Evolutionary conservation across 2,797 vertebrate species (phyloP), one percentile per base, ranked within the genome.

Genomic region (Luscinia luscinia): DNA sequence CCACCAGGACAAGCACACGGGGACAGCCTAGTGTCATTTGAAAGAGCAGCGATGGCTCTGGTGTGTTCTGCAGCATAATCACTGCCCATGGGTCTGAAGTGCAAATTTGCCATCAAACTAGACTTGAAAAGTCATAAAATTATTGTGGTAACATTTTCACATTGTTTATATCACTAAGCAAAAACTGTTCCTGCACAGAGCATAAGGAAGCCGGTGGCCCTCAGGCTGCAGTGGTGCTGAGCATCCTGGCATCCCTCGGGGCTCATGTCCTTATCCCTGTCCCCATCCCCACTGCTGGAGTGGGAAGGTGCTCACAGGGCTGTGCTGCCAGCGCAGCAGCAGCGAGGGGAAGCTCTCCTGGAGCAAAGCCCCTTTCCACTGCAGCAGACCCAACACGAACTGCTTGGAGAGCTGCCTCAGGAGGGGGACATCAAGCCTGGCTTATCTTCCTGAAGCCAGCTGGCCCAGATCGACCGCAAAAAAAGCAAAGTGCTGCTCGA

Each of bases 151-250:
- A 63, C 45, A 12, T 32, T 68, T 54, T 80, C 45, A 28, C 5
- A 0, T 10, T 8, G 21, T 34, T 73, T 32, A 20, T 23, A n/a
- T 22, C 36, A 2, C 22, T 5, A 7, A 48, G 66, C 17, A 46
- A 28, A 55, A 36, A 9, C 27, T 1, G 7, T 8, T 61, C 3
- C 2, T 0, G 0, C 32, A 3, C 12, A 26, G n/a, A 57, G 21
- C 76, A 9, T 0, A 1, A 32, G 14, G 46, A 32, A 48, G 43
- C 40, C 3, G 79, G 6, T 0, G 36, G 27, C 62, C 28, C 75
- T 58, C 43, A 11, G 48, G 58, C 36, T 26, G 45, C 16, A 1
- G 18, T 0, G 9, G 34, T 22, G 62, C 54, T 63, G 75, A 46
- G 28, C 59, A 41, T 23, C 27, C 40, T 4, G 61, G 15, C 30